Percentiles rank a stretch among this genome's conserved stretches.
phyloP scores from a whole-genome alignment of 1,140 invertebrate genomes.

The Sipha flava region DNA sequence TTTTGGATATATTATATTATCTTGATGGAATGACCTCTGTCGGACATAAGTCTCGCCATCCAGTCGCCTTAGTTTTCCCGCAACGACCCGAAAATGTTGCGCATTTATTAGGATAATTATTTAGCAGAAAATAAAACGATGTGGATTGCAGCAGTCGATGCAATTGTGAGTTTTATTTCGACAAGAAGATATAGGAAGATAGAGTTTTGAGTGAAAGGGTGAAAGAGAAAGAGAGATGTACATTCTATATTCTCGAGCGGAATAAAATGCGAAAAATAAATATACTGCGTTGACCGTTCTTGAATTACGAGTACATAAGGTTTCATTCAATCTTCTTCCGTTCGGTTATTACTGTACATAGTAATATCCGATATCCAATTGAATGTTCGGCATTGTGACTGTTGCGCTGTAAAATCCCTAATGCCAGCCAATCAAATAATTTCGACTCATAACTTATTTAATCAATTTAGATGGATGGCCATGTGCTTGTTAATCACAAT shows the following conservation, averaged over 20 bases:
- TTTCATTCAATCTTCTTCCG: not conserved
- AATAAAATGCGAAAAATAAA: too few species aligned
- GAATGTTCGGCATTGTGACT: not conserved
- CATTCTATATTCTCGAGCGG: too few species aligned
- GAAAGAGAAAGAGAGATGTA: too few species aligned
- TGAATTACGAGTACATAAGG: not conserved
- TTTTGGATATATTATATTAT: not conserved
- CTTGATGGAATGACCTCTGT: not conserved
- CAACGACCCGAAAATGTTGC: not conserved
- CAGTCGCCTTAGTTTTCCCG: not conserved
- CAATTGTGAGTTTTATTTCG: not conserved
- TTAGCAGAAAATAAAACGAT: not conserved
- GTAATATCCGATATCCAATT: not conserved
- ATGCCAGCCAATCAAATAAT: not conserved
- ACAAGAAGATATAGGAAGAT: not conserved
- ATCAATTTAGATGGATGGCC: not conserved
- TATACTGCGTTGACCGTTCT: not conserved
- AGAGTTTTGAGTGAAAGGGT: too few species aligned
- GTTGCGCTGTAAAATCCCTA: not conserved
- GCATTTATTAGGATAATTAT: not conserved
- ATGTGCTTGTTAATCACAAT: not conserved
- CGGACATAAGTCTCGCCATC: not conserved
- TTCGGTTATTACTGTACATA: not conserved
- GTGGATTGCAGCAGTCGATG: too few species aligned
- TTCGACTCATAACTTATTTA: not conserved